Percentiles rank a stretch among this genome's conserved stretches.
Evolutionary conservation across 2,888 invertebrate species (phyloP).

Genomic region (Lepidochrysops patricia): DNA sequence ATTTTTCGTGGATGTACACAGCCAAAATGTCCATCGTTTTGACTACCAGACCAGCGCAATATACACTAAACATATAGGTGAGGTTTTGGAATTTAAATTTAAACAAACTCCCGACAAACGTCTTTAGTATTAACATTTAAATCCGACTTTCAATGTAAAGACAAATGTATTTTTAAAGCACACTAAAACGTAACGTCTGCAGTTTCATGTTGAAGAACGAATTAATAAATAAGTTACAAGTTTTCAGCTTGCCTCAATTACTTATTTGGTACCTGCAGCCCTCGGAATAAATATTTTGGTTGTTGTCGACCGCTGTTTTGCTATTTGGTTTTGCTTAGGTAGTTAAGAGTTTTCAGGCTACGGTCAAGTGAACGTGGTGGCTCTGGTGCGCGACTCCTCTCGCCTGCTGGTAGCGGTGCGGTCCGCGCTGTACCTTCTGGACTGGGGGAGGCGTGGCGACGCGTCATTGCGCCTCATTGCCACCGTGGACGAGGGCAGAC

Average conservation of each 20-base stretch:
- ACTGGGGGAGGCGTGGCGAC: slow-evolving; percentile 59
- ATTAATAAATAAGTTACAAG: no score
- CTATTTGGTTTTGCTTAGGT: no score
- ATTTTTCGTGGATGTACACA: slow-evolving; percentile 73
- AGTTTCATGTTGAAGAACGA: no score
- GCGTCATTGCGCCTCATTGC: slow-evolving; percentile 42
- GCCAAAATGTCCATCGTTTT: slow-evolving; percentile 63
- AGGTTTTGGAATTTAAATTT: slow-evolving; percentile 26
- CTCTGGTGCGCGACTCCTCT: slow-evolving; percentile 48
- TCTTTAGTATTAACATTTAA: no score
- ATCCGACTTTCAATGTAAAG: no score
- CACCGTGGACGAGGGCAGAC: slow-evolving; percentile 44
- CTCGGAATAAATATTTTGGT: no score
- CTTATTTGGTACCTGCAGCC: no score
- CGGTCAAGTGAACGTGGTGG: slow-evolving; percentile 66
- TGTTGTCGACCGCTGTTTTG: no score
- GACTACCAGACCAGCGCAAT: slow-evolving; percentile 53
- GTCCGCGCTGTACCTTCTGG: slow-evolving; percentile 53
- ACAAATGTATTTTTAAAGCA: no score
- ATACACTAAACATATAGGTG: slow-evolving; percentile 48
- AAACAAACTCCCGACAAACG: no score
- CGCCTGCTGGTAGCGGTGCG: slow-evolving; percentile 61
- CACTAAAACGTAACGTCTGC: no score
- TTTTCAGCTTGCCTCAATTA: no score
- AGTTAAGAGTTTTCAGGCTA: slow-evolving; percentile 50